Percentiles rank a stretch among this genome's conserved stretches.
phyloP scores from a whole-genome alignment of 2,797 vertebrate species.

The Serranus cabrilla region DNA sequence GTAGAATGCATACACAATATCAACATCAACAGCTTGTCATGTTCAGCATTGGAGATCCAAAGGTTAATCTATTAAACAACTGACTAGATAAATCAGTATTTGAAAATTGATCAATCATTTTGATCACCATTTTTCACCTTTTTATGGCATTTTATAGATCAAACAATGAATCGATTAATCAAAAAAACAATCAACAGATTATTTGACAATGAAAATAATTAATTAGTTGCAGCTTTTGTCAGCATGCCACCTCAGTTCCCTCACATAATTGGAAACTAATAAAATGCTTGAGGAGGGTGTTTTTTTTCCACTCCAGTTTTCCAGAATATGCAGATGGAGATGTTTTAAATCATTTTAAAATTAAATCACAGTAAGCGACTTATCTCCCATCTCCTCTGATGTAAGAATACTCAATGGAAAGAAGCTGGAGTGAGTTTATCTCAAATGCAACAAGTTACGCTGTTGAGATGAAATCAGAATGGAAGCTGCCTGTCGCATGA shows the following conservation, averaged over 20 bases:
- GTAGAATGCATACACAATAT: neutral
- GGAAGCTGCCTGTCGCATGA: constrained; percentile 68
- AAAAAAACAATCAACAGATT: no score
- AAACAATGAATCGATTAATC: no score
- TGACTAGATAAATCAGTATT: no score
- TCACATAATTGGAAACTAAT: constrained; percentile 22
- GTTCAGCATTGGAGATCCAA: neutral
- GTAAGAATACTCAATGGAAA: constrained; percentile 21
- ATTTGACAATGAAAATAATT: no score
- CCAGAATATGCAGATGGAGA: constrained; percentile 11
- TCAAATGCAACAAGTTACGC: constrained; percentile 37
- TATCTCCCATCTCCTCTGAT: constrained; percentile 37
- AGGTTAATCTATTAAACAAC: no score
- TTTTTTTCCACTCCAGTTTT: constrained; percentile 15
- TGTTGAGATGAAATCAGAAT: constrained; percentile 56
- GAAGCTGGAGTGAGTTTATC: constrained; percentile 35
- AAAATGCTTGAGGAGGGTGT: constrained; percentile 12
- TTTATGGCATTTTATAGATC: no score
- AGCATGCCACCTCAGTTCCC: neutral
- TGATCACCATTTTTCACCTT: no score
- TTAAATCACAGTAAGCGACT: constrained; percentile 2
- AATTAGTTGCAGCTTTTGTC: neutral
- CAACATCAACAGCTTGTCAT: neutral
- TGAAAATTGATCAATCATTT: no score
- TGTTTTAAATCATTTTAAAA: constrained; percentile 27